Base-by-base conservation (phyloP, 2,113 vertebrate genomes). In the Polypterus bichir region DNA sequence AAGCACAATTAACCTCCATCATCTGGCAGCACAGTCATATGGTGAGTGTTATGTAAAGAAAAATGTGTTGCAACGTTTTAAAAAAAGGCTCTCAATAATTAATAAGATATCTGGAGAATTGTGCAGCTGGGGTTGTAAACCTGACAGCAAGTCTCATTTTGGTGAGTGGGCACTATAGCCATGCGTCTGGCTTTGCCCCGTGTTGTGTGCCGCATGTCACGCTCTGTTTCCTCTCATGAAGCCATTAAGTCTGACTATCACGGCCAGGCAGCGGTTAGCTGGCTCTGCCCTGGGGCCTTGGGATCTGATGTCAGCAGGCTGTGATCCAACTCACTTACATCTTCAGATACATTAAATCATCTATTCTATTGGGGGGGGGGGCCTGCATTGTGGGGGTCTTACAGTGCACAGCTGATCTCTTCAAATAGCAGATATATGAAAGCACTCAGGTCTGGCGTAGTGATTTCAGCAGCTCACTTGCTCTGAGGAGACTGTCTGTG, bases 121-220 rank as follows among this genome's bases (percentile, higher is more conserved):
- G 27, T 27, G 2, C 27, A 27, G 27, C 27, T 27, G 54, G 54
- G 54, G 54, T 10, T 55, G 3, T 11, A 27, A 8, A 27, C 54
- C 54, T 11, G 54, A 10, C 5, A 55, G 54, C 10, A 55, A 9
- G 9, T 9, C 5, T 9, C 6, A 5, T 55, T 55, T 5, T 10
- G 27, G 54, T 27, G 5, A 5, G 54, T 27, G 54, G 10, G 5
- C 10, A 55, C 54, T 55, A 27, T 27, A 55, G 54, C 54, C 9
- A 53, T 53, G 9, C 9, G 27, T 46, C 52, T 57, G 7, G 44
- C 44, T 53, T 61, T 62, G 61, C 52, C 61, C 71, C 66, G 76
- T 74, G 72, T 82, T 84, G 77, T 80, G 76, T 70, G 68, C 70
- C 60, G 66, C 78, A 79, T 86, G 84, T 89, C 89, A 88, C 66